Conservation (phyloP, 2,888 invertebrate species). For the Lasioglossum calceatum region DNA sequence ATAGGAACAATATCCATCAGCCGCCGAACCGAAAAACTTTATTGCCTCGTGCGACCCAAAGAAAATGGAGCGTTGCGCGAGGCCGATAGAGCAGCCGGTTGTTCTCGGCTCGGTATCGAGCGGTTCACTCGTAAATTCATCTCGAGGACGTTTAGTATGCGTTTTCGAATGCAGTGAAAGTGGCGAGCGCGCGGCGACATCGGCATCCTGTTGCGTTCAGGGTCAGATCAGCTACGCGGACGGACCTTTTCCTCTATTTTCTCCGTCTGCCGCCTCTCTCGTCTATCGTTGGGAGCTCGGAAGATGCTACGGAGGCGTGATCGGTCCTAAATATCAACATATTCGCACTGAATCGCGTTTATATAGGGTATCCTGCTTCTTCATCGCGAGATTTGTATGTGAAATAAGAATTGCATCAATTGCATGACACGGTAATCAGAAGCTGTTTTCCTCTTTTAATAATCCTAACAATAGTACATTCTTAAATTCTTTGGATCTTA, state of each 20-base stretch:
- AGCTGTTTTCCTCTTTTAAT: no score
- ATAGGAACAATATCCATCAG: not conserved
- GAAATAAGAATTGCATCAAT: not conserved
- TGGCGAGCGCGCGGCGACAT: constrained; percentile 59
- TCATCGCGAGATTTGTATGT: not conserved
- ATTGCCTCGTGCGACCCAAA: not conserved
- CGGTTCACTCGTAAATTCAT: constrained; percentile 52
- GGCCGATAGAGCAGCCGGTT: not conserved
- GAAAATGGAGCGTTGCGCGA: not conserved
- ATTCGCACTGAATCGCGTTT: not conserved
- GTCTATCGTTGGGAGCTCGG: not conserved
- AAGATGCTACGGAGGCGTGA: not conserved
- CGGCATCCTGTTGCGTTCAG: constrained; percentile 65
- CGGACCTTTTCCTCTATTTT: constrained; percentile 26
- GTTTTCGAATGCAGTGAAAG: constrained; percentile 68
- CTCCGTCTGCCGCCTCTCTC: not conserved
- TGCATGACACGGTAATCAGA: no score
- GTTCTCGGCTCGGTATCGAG: not conserved
- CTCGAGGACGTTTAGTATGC: constrained; percentile 56
- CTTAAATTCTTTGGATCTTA: no score
- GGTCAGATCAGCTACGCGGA: constrained; percentile 54
- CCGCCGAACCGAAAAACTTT: not conserved
- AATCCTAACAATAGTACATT: no score
- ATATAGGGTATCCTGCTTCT: not conserved
- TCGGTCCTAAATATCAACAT: not conserved